These are phyloP conservation scores for Macaca mulatta DNA, from an alignment of 2,113 vertebrate genomes.

Conservation along the genomic window DNA sequence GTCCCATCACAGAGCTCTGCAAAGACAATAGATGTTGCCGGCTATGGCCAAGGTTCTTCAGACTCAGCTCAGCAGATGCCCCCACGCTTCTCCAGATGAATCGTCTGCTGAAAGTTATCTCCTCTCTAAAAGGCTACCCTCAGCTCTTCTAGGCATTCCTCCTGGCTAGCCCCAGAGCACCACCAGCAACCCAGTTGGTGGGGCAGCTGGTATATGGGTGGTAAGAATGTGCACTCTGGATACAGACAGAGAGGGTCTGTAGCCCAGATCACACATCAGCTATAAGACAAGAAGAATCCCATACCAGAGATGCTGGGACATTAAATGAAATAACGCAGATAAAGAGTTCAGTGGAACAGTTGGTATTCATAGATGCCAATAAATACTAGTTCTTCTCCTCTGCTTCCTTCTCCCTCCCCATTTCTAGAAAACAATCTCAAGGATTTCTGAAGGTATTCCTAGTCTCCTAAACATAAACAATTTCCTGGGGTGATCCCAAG, in stretches of 20 bases:
- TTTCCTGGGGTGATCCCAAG: not conserved
- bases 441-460: not conserved
- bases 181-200: rapidly evolving
- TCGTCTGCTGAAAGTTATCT: not conserved
- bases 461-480: not conserved
- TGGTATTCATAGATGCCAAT: not conserved
- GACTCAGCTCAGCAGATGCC: not conserved
- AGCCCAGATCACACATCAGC: not conserved
- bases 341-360: not conserved
- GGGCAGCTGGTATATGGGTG: no score
- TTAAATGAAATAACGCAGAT: not conserved
- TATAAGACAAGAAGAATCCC: not conserved
- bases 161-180: not conserved
- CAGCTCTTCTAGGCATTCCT: not conserved
- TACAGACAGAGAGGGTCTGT: rapidly evolving
- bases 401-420: not conserved
- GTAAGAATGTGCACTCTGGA: not conserved
- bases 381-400: not conserved
- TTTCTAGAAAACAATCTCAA: not conserved
- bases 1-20: not conserved
- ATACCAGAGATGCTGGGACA: not conserved
- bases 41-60: not conserved
- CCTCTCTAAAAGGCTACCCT: rapidly evolving
- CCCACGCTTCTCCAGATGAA: not conserved
- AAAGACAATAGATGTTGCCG: rapidly evolving